Evolutionary conservation across 2,888 invertebrate genomes (phyloP).

Genomic region (Escarpia spicata): DNA sequence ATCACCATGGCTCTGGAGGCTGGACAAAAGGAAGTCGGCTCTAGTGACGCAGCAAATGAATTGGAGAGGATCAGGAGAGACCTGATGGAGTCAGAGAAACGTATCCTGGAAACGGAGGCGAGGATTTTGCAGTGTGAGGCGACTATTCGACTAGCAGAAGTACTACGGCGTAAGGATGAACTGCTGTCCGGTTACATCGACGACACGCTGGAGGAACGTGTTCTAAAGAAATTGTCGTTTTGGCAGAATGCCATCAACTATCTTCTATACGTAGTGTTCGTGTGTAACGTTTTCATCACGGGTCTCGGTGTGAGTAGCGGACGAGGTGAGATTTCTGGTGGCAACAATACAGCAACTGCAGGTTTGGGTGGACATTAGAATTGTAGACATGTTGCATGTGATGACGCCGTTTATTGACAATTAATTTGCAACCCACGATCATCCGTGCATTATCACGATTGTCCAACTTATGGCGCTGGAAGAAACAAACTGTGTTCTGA

Average conservation of each 20-base stretch:
- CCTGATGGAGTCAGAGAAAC: background rate
- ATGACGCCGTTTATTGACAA: too few relatives aligned
- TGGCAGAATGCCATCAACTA: slow-evolving; percentile 29
- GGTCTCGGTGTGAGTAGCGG: slow-evolving; percentile 13
- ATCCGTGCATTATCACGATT: too few relatives aligned
- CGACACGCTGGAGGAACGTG: background rate
- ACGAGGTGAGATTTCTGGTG: background rate
- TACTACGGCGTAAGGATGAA: background rate
- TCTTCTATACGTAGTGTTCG: slow-evolving; percentile 22
- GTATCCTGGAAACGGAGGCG: background rate
- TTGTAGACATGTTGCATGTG: background rate
- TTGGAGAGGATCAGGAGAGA: background rate
- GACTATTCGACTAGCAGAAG: background rate
- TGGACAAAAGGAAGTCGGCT: background rate
- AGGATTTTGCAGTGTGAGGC: background rate
- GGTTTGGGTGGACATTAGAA: too few relatives aligned
- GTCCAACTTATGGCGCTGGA: too few relatives aligned
- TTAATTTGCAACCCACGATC: too few relatives aligned
- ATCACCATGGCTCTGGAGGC: background rate
- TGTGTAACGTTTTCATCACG: slow-evolving; percentile 24
- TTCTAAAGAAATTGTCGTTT: slow-evolving; percentile 25
- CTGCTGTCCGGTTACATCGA: background rate
- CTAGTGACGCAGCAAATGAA: background rate
- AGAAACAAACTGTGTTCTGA: too few relatives aligned
- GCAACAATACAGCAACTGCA: background rate